Evolutionary conservation across 2,113 vertebrate species (phyloP), one percentile per base, ranked within the genome.

Genomic region (Isurus oxyrinchus): DNA sequence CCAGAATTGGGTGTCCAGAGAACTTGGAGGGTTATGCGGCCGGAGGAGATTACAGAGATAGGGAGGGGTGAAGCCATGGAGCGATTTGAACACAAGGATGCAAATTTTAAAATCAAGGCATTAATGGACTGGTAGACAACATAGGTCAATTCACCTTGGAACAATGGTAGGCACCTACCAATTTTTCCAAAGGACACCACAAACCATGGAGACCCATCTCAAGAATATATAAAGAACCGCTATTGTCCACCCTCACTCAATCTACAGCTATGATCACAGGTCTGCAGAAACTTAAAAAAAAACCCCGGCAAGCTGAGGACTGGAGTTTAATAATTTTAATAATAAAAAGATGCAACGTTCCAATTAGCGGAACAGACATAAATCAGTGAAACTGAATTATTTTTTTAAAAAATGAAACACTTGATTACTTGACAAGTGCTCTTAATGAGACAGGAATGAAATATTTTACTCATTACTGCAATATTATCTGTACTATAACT

Each of bases 391-490:
- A 63, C 5, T 63, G 14, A 63, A 16, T 44, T 5, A 35, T 59
- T 40, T 63, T 8, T 40, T 5, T 23, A 63, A 44, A n/a, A 63
- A 94, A 63, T 93, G 16, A 93, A 93, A 94, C n/a, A 40, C 90
- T 94, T 94, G n/a, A 94, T 94, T 63, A 6, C 59, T 94, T 94
- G 90, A 94, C 90, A 94, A 63, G 59, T 16, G 2, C n/a, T 40
- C 35, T 66, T 63, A 94, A 94, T 94, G 90, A 94, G 90, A 61
- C 61, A n/a, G 59, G 61, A 94, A 61, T 94, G 90, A 94, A 94
- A 94, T 94, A 63, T 94, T 66, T 94, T 94, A 63, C 59, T 94
- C 59, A 63, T 94, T 94, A 94, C 59, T 25, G 5, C n/a, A 63
- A 94, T 66, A n/a, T 94, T 94, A 63, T 40, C 90, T 63, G 35